These are phyloP conservation scores for Hiodon alosoides DNA, from an alignment of 2,113 vertebrate species.

Conservation along the genomic window DNA sequence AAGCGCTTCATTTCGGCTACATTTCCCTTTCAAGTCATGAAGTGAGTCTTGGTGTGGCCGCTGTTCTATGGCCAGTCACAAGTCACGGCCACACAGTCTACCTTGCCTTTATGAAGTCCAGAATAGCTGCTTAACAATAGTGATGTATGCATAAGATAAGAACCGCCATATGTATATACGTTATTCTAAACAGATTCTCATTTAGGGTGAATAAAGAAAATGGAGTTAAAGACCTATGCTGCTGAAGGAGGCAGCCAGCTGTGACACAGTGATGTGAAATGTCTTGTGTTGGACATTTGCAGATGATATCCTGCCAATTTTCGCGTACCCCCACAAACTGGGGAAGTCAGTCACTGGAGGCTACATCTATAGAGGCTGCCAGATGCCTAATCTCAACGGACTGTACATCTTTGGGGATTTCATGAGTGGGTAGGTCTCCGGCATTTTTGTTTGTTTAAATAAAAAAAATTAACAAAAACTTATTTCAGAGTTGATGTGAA, in stretches of 20 bases:
- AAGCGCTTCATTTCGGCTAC: neutral
- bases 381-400: conserved; percentile 74
- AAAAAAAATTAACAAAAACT: neutral
- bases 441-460: neutral
- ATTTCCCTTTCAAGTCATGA: too few relatives aligned
- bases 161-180: too few relatives aligned
- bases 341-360: conserved; percentile 74
- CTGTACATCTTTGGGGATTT: conserved; percentile 76
- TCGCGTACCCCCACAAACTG: conserved; percentile 70
- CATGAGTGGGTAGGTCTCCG: conserved; percentile 67
- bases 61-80: too few relatives aligned
- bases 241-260: neutral
- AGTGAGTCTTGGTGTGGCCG: too few relatives aligned
- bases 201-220: neutral
- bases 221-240: neutral
- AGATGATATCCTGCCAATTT: conserved; percentile 74
- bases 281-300: conserved; percentile 15
- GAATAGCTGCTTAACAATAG: too few relatives aligned
- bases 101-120: too few relatives aligned
- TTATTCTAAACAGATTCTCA: too few relatives aligned
- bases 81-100: too few relatives aligned
- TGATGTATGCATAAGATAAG: too few relatives aligned
- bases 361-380: conserved; percentile 73
- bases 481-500: neutral
- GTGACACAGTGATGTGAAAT: neutral